Conservation (phyloP, 2,888 invertebrate genomes). For the Melieria crassipennis region DNA sequence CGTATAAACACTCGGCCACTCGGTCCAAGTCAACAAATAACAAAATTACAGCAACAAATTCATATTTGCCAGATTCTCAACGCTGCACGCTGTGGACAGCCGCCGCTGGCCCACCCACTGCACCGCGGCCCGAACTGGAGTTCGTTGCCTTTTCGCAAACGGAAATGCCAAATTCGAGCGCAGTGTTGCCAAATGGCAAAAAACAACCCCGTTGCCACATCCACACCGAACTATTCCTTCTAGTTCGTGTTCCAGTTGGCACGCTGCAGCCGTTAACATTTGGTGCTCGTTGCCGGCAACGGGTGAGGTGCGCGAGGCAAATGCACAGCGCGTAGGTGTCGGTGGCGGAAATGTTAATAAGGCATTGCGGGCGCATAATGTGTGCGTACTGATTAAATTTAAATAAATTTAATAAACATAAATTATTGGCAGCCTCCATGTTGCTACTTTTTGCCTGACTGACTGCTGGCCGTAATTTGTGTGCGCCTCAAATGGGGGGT, state of each 20-base stretch:
- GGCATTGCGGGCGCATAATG: slow-evolving; percentile 18
- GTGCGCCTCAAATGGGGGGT: background rate
- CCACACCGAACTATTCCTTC: too few relatives aligned
- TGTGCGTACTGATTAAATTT: slow-evolving; percentile 62
- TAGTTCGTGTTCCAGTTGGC: too few relatives aligned
- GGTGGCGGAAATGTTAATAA: slow-evolving; percentile 27
- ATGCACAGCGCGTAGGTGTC: background rate
- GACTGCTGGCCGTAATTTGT: background rate
- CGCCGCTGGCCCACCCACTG: too few relatives aligned
- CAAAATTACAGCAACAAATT: background rate
- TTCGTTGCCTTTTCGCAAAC: too few relatives aligned
- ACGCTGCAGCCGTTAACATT: background rate
- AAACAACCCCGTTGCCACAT: too few relatives aligned
- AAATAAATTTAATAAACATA: slow-evolving; percentile 66
- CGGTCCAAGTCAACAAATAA: too few relatives aligned
- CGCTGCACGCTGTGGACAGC: too few relatives aligned
- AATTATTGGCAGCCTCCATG: slow-evolving; percentile 55
- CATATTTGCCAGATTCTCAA: background rate
- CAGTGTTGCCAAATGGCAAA: too few relatives aligned
- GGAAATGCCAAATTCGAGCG: too few relatives aligned
- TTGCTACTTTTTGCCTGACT: background rate
- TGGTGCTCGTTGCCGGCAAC: too few relatives aligned
- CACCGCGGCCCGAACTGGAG: too few relatives aligned
- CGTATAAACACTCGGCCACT: too few relatives aligned
- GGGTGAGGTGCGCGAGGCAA: background rate